phyloP scores from a whole-genome alignment of 1,140 invertebrate genomes.

The Pygmarrhopalites habei region DNA sequence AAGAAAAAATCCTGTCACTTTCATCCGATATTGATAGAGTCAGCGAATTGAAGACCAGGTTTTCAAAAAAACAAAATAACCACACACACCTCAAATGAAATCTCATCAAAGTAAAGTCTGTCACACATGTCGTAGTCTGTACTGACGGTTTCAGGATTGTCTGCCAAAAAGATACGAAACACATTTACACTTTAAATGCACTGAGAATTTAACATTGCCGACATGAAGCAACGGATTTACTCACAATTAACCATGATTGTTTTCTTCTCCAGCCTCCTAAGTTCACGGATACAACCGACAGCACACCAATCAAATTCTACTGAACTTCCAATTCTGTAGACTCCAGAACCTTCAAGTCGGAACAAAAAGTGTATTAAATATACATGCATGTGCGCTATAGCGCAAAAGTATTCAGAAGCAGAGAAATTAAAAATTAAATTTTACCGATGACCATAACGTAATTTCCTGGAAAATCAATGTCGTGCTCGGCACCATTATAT shows the following conservation, averaged over 20 bases:
- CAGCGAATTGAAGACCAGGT: too few species aligned
- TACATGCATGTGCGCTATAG: too few species aligned
- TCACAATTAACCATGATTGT: slow-evolving; percentile 98
- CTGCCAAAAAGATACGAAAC: too few species aligned
- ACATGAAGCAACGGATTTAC: too few species aligned
- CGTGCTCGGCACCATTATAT: slow-evolving; percentile 83
- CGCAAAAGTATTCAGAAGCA: too few species aligned
- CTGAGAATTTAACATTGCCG: too few species aligned
- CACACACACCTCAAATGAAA: slow-evolving; percentile 86
- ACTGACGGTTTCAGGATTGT: slow-evolving; percentile 98
- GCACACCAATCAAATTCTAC: slow-evolving; percentile 99
- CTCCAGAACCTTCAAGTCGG: slow-evolving; percentile 93
- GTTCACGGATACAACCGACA: slow-evolving; percentile 86
- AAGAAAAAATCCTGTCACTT: slow-evolving; percentile 17
- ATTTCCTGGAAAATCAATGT: slow-evolving; percentile 72
- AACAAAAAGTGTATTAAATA: too few species aligned
- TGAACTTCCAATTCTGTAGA: slow-evolving; percentile 96
- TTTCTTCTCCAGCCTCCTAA: slow-evolving; percentile 71
- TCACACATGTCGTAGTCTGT: slow-evolving; percentile 99
- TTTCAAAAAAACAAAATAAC: too few species aligned
- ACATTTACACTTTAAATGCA: too few species aligned
- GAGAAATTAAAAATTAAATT: too few species aligned
- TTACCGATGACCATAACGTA: slow-evolving; percentile 72
- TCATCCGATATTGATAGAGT: neutral
- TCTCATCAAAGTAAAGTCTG: slow-evolving; percentile 97